These are phyloP conservation scores for Pelusios castaneus DNA, from an alignment of 2,113 vertebrate species.

Conservation along the genomic window DNA sequence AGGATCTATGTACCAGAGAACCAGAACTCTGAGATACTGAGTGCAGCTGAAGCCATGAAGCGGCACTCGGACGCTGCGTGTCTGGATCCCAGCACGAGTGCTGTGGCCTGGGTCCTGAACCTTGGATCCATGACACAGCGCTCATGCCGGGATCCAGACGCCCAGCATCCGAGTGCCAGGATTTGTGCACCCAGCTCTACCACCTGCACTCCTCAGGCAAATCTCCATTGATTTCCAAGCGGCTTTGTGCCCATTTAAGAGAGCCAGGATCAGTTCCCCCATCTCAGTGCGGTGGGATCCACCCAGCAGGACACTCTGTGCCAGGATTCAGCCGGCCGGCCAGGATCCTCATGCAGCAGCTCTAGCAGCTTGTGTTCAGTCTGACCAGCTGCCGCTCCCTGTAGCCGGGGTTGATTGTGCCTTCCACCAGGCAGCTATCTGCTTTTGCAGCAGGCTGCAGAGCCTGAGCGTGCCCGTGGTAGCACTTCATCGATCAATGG, in stretches of 20 bases:
- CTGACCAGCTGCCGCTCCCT: not conserved
- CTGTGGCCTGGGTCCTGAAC: too few species aligned
- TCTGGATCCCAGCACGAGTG: too few species aligned
- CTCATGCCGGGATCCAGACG: not conserved
- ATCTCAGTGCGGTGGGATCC: not conserved
- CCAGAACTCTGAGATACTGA: not conserved
- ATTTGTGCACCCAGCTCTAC: not conserved
- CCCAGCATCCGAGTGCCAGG: not conserved
- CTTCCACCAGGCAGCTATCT: not conserved
- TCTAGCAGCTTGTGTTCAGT: not conserved
- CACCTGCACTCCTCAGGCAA: not conserved
- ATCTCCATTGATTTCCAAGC: not conserved
- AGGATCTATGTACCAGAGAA: not conserved
- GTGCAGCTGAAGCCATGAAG: not conserved
- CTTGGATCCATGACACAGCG: not conserved
- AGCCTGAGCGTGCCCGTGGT: not conserved
- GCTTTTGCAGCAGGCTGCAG: too few species aligned
- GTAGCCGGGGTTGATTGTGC: not conserved
- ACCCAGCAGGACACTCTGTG: fast-evolving
- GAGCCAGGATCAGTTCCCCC: not conserved
- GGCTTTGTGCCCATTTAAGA: not conserved
- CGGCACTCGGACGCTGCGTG: too few species aligned
- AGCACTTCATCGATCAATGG: not conserved
- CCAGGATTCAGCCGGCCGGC: not conserved
- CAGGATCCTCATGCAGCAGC: not conserved